Percentiles rank a stretch among this genome's conserved stretches.
phyloP scores from a whole-genome alignment of 2,888 invertebrate genomes.

The Steromphala cineraria region DNA sequence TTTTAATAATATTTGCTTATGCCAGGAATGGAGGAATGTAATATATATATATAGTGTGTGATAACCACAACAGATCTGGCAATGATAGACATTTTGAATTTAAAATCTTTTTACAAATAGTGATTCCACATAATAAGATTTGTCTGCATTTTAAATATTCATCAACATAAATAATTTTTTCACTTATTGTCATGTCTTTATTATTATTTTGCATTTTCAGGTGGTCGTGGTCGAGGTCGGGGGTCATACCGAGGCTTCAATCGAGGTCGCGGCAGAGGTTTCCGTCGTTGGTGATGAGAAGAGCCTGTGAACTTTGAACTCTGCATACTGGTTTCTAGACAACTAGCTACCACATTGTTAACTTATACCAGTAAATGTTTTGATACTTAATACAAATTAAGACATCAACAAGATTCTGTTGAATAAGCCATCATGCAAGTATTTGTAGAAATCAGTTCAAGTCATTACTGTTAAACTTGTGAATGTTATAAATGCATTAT shows the following conservation, averaged over 20 bases:
- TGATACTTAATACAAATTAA: too few relatives aligned
- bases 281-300: slow-evolving; percentile 29
- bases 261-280: slow-evolving; percentile 39
- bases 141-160: neutral
- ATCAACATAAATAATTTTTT: too few relatives aligned
- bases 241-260: slow-evolving; percentile 27
- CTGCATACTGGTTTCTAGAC: neutral
- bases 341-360: neutral
- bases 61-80: neutral
- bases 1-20: too few relatives aligned
- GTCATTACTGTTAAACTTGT: too few relatives aligned
- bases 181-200: neutral
- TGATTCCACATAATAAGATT: neutral
- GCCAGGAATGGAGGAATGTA: too few relatives aligned
- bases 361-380: too few relatives aligned
- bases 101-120: neutral
- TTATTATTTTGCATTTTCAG: neutral
- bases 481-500: too few relatives aligned
- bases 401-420: too few relatives aligned
- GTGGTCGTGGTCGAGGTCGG: slow-evolving; percentile 36
- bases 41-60: too few relatives aligned
- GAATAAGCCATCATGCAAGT: too few relatives aligned
- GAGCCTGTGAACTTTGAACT: neutral
- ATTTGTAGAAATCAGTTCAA: too few relatives aligned
- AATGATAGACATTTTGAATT: neutral